A percentile compares a stretch with the other conserved stretches of the same genome.
phyloP scores from a whole-genome alignment of 2,797 vertebrate species.

The Falco novaeseelandiae region DNA sequence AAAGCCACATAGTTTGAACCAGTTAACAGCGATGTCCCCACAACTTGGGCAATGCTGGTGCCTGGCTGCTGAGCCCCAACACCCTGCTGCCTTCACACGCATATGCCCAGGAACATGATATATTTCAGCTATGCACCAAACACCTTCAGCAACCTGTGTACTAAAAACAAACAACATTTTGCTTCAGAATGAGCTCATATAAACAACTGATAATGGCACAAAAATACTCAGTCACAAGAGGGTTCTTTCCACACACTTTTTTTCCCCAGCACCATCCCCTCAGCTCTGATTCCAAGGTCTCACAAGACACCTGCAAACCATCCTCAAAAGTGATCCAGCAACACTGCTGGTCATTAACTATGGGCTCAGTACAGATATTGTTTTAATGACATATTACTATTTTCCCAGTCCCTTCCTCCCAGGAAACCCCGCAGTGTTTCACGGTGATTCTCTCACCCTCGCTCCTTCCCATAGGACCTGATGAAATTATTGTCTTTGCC shows the following conservation, averaged over 20 bases:
- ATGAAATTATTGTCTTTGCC: neutral
- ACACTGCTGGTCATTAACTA: neutral
- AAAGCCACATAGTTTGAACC: neutral
- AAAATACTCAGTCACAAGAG: neutral
- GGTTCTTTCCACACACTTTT: neutral
- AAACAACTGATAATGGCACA: conserved; percentile 19
- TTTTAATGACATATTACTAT: neutral
- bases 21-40: neutral
- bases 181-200: conserved; percentile 28
- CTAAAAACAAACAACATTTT: neutral
- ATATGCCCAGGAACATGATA: neutral
- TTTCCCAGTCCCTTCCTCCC: neutral
- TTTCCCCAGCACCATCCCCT: neutral
- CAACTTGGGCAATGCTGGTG: neutral
- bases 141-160: neutral
- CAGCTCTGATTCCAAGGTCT: neutral
- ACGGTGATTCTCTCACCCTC: neutral
- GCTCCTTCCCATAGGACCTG: neutral
- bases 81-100: neutral
- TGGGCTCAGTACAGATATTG: accelerated
- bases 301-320: neutral
- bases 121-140: neutral
- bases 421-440: neutral
- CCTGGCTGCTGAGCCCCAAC: neutral
- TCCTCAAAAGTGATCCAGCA: neutral